A percentile compares a stretch with the other conserved stretches of the same genome.
phyloP scores from a whole-genome alignment of 1,140 invertebrate genomes.

The Medauroidea extradentata region DNA sequence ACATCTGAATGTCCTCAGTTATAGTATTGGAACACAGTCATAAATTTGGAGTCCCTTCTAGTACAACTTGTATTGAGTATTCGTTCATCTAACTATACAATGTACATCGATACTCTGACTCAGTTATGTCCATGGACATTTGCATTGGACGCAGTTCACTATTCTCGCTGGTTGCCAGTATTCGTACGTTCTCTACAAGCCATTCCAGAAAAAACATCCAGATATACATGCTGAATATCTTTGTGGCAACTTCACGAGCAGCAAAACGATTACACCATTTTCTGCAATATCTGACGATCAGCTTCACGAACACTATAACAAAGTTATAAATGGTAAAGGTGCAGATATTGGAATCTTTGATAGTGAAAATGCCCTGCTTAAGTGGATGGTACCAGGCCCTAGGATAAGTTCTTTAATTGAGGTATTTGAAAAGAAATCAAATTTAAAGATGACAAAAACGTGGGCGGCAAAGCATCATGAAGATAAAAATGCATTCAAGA shows the following conservation, averaged over 20 bases:
- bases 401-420: too few species aligned
- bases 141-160: conserved; percentile 10
- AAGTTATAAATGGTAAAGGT: conserved; percentile 1
- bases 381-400: background rate
- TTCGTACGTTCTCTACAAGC: background rate
- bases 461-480: too few species aligned
- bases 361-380: too few species aligned
- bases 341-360: conserved; percentile 2
- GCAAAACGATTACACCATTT: conserved; percentile 7
- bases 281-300: conserved; percentile 12
- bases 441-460: too few species aligned
- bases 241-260: conserved; percentile 5
- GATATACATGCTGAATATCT: conserved; percentile 8
- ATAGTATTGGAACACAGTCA: background rate
- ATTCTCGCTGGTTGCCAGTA: conserved; percentile 9
- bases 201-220: conserved; percentile 5
- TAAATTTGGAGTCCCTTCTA: conserved; percentile 5
- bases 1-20: too few species aligned
- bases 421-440: too few species aligned
- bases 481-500: too few species aligned
- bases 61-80: conserved; percentile 11
- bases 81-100: conserved; percentile 7
- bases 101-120: conserved; percentile 4
- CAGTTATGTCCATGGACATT: conserved; percentile 8
- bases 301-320: conserved; percentile 5